A percentile compares a stretch with the other conserved stretches of the same genome.
Evolutionary conservation across 1,140 invertebrate genomes (phyloP).

Genomic region (Lordiphosa mommai): DNA sequence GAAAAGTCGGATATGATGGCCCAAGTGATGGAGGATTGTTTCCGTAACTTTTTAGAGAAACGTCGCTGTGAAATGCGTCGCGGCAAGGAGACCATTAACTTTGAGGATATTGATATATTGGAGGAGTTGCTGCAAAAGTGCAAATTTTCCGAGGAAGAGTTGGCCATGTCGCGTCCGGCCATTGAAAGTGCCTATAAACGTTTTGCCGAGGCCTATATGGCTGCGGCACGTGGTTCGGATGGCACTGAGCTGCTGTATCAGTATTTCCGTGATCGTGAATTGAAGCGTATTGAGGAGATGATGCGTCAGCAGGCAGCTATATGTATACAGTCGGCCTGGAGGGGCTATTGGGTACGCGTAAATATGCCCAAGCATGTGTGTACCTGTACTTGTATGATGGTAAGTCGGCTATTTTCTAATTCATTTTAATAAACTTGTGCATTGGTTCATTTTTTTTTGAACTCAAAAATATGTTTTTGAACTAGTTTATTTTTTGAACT

Average conservation of each 20-base stretch:
- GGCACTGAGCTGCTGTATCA: slow-evolving; percentile 69
- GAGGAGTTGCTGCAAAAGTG: slow-evolving; percentile 64
- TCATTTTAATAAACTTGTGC: no score
- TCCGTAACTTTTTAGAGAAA: slow-evolving; percentile 63
- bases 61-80: slow-evolving; percentile 63
- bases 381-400: slow-evolving; percentile 40
- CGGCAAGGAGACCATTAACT: slow-evolving; percentile 53
- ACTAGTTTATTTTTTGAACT: no score
- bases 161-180: slow-evolving; percentile 54
- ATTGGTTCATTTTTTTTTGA: no score
- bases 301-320: slow-evolving; percentile 39
- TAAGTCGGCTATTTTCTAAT: no score
- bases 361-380: slow-evolving; percentile 40
- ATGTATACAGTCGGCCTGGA: slow-evolving; percentile 60
- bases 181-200: slow-evolving; percentile 69
- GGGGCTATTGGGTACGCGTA: slow-evolving; percentile 47
- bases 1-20: slow-evolving; percentile 62
- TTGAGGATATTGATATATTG: slow-evolving; percentile 61
- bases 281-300: slow-evolving; percentile 43
- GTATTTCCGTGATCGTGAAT: slow-evolving; percentile 69
- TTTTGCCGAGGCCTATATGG: slow-evolving; percentile 72
- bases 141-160: slow-evolving; percentile 51
- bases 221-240: slow-evolving; percentile 43
- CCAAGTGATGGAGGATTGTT: slow-evolving; percentile 66
- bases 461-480: no score